These are phyloP conservation scores for Hololepta plana DNA, from an alignment of 2,888 invertebrate species.

Conservation along the genomic window DNA sequence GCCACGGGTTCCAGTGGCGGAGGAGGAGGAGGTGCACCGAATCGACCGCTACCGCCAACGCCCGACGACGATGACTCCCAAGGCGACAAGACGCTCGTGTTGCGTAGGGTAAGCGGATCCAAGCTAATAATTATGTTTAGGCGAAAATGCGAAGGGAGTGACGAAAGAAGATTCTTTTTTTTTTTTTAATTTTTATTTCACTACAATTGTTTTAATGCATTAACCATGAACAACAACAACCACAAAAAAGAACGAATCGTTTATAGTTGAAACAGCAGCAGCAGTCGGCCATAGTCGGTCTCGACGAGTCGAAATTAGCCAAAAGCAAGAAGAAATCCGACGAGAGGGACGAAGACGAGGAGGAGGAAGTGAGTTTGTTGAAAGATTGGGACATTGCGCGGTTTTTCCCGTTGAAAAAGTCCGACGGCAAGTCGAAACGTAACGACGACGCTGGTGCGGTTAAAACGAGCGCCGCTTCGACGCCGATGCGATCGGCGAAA, in stretches of 20 bases:
- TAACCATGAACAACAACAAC: too few species aligned
- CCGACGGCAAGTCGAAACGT: constrained; percentile 8
- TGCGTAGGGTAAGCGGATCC: constrained; percentile 77
- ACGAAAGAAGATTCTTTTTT: too few species aligned
- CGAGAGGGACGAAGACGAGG: constrained; percentile 31
- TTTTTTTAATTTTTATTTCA: too few species aligned
- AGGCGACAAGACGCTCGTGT: constrained; percentile 78
- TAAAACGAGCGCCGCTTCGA: constrained; percentile 5
- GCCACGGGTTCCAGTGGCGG: constrained; percentile 28
- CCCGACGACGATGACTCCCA: constrained; percentile 70
- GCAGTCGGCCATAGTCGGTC: constrained; percentile 28
- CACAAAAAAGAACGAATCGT: too few species aligned
- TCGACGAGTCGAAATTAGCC: constrained; percentile 9
- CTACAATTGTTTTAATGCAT: too few species aligned
- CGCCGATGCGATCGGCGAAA: neutral
- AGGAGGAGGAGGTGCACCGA: constrained; percentile 57
- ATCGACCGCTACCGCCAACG: constrained; percentile 84
- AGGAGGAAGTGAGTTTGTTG: constrained; percentile 61
- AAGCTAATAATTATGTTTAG: too few species aligned
- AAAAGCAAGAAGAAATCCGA: constrained; percentile 22
- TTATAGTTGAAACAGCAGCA: too few species aligned
- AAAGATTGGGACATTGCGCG: constrained; percentile 79
- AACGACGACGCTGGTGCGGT: constrained; percentile 6
- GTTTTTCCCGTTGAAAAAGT: constrained; percentile 48
- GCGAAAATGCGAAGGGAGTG: too few species aligned